phyloP scores from a whole-genome alignment of 2,113 vertebrate genomes.

The Meleagris gallopavo region DNA sequence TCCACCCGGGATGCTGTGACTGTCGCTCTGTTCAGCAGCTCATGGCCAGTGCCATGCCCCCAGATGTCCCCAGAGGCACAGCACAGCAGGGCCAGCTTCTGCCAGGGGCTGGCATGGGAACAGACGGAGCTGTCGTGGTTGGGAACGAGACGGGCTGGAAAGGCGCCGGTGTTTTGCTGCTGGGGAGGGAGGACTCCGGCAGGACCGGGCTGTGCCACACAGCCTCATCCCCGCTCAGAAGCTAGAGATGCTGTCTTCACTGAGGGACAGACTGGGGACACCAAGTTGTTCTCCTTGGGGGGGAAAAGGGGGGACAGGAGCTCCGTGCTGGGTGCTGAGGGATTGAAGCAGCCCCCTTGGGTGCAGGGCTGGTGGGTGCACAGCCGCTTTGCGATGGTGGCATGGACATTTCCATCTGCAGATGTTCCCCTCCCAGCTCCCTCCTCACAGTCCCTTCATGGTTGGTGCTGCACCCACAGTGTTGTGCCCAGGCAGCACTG shows the following conservation, averaged over 20 bases:
- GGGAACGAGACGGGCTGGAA: neutral
- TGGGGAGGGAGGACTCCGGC: neutral
- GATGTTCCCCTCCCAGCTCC: neutral
- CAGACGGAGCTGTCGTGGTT: neutral
- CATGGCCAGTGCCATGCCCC: fast-evolving
- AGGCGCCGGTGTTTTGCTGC: neutral
- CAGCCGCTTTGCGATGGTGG: fast-evolving
- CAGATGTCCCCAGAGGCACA: fast-evolving
- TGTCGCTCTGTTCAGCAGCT: neutral
- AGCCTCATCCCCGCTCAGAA: fast-evolving
- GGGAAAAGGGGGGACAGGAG: fast-evolving
- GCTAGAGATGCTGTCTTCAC: neutral
- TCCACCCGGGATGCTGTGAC: neutral
- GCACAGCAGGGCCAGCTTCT: neutral
- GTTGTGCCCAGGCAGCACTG: neutral
- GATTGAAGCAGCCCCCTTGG: neutral
- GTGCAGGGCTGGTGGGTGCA: neutral
- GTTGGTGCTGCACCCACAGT: neutral
- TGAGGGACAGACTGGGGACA: neutral
- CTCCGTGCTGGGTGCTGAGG: neutral
- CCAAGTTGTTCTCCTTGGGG: neutral
- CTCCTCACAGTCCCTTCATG: neutral
- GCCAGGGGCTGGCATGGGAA: conserved; percentile 24
- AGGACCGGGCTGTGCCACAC: neutral
- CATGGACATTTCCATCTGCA: neutral